These are phyloP conservation scores for Pseudoatta argentina DNA, from an alignment of 1,140 invertebrate species.

Conservation along the genomic window DNA sequence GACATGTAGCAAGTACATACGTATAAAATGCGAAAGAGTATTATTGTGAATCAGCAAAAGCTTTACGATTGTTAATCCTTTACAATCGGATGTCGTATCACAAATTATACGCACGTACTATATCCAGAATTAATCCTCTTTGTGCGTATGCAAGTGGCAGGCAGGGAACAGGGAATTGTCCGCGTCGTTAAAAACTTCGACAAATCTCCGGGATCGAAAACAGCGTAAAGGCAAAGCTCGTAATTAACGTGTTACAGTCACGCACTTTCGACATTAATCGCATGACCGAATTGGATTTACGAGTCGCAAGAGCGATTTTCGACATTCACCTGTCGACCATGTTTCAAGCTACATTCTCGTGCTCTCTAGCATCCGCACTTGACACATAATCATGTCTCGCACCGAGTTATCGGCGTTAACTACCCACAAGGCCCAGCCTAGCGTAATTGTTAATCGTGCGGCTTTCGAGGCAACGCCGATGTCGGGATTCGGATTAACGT, in stretches of 20 bases:
- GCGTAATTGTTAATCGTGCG: slow-evolving; percentile 52
- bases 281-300: slow-evolving; percentile 43
- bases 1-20: too few relatives aligned
- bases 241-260: slow-evolving; percentile 41
- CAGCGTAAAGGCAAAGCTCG: neutral
- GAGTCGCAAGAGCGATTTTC: slow-evolving; percentile 27
- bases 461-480: slow-evolving; percentile 40
- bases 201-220: slow-evolving; percentile 22
- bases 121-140: slow-evolving; percentile 54
- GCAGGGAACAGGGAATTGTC: neutral
- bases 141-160: neutral
- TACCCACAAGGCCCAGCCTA: slow-evolving; percentile 29
- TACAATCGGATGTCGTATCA: slow-evolving; percentile 5
- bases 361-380: neutral
- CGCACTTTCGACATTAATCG: slow-evolving; percentile 42
- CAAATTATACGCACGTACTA: slow-evolving; percentile 39
- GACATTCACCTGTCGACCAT: slow-evolving; percentile 38
- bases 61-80: slow-evolving; percentile 35
- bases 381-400: slow-evolving; percentile 61
- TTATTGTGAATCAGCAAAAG: slow-evolving; percentile 1
- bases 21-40: slow-evolving; percentile 18
- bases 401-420: slow-evolving; percentile 51
- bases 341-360: slow-evolving; percentile 8
- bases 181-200: slow-evolving; percentile 21
- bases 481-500: slow-evolving; percentile 63